A percentile compares a stretch with the other conserved stretches of the same genome.
phyloP scores from a whole-genome alignment of 2,797 vertebrate genomes.

The Neopelma chrysocephalum region DNA sequence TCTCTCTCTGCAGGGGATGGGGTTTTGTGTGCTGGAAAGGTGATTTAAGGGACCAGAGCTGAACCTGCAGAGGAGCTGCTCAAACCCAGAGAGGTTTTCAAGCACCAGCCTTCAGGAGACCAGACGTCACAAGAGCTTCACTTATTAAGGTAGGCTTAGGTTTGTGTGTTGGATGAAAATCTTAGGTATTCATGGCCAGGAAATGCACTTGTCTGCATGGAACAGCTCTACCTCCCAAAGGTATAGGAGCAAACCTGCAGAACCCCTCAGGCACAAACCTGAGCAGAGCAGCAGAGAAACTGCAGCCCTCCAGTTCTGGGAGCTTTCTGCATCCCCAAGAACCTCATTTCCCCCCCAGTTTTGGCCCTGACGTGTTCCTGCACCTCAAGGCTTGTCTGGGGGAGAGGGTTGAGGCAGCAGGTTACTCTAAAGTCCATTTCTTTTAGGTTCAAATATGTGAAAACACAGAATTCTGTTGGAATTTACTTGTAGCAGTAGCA shows the following conservation, averaged over 20 bases:
- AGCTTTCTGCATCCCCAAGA: neutral
- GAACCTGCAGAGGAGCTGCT: neutral
- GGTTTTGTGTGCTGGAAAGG: neutral
- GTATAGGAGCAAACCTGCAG: neutral
- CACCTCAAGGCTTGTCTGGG: neutral
- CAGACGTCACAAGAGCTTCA: neutral
- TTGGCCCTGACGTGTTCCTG: neutral
- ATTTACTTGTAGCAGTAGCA: neutral
- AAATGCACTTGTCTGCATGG: neutral
- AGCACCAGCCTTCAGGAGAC: neutral
- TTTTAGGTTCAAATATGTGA: neutral
- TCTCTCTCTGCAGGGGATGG: neutral
- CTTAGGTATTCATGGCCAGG: neutral
- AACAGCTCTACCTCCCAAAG: neutral
- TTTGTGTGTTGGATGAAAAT: neutral
- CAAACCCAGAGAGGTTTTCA: neutral
- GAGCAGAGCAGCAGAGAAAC: neutral
- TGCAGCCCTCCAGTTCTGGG: neutral
- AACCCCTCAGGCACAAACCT: rapidly evolving
- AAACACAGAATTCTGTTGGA: neutral
- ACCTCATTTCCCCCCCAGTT: neutral
- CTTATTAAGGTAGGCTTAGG: neutral
- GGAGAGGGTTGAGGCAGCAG: neutral
- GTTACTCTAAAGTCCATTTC: neutral
- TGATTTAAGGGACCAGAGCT: neutral